Percentiles rank a stretch among this genome's conserved stretches.
Evolutionary conservation across 2,113 vertebrate genomes (phyloP).

Genomic region (Rutilus rutilus): DNA sequence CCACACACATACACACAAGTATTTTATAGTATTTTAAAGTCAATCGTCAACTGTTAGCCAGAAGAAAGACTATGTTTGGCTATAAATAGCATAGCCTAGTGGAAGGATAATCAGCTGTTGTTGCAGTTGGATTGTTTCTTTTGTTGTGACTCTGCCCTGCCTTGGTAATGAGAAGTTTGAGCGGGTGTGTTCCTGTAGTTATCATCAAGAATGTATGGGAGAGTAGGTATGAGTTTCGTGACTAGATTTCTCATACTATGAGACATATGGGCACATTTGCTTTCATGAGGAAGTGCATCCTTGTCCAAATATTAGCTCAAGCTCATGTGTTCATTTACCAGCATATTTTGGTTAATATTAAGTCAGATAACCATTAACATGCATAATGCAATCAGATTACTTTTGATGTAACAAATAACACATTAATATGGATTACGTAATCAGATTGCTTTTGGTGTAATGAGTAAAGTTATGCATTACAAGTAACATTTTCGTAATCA

Average conservation of each 20-base stretch:
- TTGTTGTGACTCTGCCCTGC: constrained; percentile 30
- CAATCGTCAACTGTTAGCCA: background rate
- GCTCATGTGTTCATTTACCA: constrained; percentile 3
- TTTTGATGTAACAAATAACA: no score
- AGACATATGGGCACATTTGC: background rate
- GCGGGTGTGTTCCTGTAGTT: constrained; percentile 28
- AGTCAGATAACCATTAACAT: background rate
- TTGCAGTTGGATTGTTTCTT: constrained; percentile 33
- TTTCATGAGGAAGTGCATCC: background rate
- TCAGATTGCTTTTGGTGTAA: no score
- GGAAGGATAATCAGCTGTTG: constrained; percentile 20
- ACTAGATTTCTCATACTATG: background rate
- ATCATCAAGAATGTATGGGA: constrained; percentile 27
- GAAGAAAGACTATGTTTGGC: background rate
- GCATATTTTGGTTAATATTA: background rate
- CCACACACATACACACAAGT: background rate
- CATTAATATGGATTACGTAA: no score
- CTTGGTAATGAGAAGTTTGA: constrained; percentile 1
- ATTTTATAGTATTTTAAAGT: background rate
- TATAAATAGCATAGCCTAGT: constrained; percentile 33
- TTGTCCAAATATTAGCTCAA: constrained; percentile 25
- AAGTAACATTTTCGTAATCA: no score
- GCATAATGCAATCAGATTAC: no score
- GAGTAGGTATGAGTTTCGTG: constrained; percentile 13
- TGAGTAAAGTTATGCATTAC: no score